Evolutionary conservation across 2,113 vertebrate genomes (phyloP).

Genomic region (Nansenia antarctica): DNA sequence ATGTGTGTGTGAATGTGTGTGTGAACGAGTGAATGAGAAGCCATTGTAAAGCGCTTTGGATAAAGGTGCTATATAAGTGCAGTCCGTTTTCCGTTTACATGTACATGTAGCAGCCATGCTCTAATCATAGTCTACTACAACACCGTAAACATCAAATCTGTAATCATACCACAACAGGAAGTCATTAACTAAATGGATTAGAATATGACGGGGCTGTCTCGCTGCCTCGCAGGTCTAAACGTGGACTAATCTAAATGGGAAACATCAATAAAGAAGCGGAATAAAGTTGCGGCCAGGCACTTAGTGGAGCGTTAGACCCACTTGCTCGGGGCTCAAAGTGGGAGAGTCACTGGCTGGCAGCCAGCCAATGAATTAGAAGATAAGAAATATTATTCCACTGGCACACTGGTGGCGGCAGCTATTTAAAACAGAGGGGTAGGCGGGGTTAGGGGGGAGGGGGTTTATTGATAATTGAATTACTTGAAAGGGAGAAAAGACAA

Average conservation of each 20-base stretch:
- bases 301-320: constrained; percentile 69
- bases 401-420: constrained; percentile 60
- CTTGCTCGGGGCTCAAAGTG: constrained; percentile 59
- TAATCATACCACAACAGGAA: constrained; percentile 72
- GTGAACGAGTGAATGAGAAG: too few relatives aligned
- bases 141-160: constrained; percentile 76
- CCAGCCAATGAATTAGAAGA: constrained; percentile 74
- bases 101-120: constrained; percentile 45
- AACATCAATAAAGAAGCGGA: constrained; percentile 78
- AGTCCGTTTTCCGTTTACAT: too few relatives aligned
- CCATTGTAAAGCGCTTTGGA: too few relatives aligned
- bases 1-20: too few relatives aligned
- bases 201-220: constrained; percentile 68
- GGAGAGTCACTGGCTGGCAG: constrained; percentile 69
- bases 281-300: constrained; percentile 84
- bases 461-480: constrained; percentile 77
- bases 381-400: constrained; percentile 75
- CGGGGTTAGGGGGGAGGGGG: too few relatives aligned
- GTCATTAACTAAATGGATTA: constrained; percentile 87
- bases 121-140: constrained; percentile 71
- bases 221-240: constrained; percentile 75
- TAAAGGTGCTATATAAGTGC: too few relatives aligned
- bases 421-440: constrained; percentile 73
- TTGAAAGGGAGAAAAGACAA: constrained; percentile 50
- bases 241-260: constrained; percentile 82